phyloP scores from a whole-genome alignment of 1,140 invertebrate species.

The Dinoponera quadriceps region DNA sequence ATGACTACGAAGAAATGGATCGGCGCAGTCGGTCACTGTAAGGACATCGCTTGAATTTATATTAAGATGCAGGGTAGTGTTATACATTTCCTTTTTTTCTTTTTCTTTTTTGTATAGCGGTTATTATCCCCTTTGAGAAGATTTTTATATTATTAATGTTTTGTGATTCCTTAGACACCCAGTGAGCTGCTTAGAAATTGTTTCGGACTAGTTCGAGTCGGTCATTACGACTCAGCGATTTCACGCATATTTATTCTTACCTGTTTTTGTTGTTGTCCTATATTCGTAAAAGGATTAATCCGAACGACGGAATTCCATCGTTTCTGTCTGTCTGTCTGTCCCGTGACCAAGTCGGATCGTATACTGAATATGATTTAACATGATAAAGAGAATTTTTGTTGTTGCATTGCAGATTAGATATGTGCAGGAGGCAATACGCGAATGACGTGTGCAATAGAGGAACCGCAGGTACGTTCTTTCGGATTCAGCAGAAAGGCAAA shows the following conservation, averaged over 20 bases:
- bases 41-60: constrained; percentile 1
- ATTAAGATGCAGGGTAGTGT: constrained; percentile 7
- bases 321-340: constrained; percentile 66
- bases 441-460: constrained; percentile 98
- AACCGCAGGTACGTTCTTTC: constrained; percentile 94
- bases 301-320: neutral
- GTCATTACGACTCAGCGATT: neutral
- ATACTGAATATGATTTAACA: constrained; percentile 58
- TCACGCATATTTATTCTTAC: neutral
- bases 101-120: neutral
- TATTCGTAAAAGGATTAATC: constrained; percentile 20
- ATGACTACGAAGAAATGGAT: neutral
- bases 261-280: neutral
- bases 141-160: constrained; percentile 37
- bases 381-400: constrained; percentile 84
- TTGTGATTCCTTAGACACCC: neutral
- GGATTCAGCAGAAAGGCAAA: constrained; percentile 64
- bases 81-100: neutral
- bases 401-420: constrained; percentile 96
- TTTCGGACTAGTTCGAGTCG: neutral
- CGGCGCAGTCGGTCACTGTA: neutral
- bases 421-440: constrained; percentile 97
- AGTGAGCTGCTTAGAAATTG: neutral
- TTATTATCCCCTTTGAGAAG: constrained; percentile 22
- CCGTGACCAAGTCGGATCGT: constrained; percentile 76